Percentiles rank a stretch among this genome's conserved stretches.
Evolutionary conservation across 2,797 vertebrate genomes (phyloP).

Genomic region (Phoebastria nigripes): DNA sequence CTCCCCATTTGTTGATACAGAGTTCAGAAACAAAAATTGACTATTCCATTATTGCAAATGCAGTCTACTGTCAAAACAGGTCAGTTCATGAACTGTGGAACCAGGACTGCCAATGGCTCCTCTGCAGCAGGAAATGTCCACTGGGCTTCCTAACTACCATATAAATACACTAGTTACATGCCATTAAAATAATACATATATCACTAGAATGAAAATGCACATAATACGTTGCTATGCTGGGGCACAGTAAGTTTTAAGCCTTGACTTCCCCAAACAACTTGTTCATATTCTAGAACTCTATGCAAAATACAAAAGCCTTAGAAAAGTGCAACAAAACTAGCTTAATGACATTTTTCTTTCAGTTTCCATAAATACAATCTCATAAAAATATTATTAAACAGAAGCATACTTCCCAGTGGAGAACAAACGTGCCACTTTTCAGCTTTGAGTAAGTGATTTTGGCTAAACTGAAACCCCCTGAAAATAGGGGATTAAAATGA

Average conservation of each 20-base stretch:
- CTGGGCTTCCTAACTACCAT: not conserved
- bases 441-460: not conserved
- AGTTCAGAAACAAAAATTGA: not conserved
- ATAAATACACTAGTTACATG: constrained; percentile 7
- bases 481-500: constrained; percentile 42
- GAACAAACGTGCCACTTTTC: not conserved
- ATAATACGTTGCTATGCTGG: not conserved
- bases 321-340: constrained; percentile 65
- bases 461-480: not conserved
- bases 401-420: constrained; percentile 37
- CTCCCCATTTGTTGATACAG: not conserved
- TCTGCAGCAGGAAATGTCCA: constrained; percentile 45
- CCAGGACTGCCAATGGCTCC: constrained; percentile 29
- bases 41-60: not conserved
- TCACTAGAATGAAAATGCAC: not conserved
- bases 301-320: constrained; percentile 50
- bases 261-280: not conserved
- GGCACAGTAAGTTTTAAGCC: not conserved
- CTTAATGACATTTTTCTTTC: constrained; percentile 40
- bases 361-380: constrained; percentile 58
- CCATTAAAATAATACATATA: not conserved
- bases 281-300: constrained; percentile 29
- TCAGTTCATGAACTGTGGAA: not conserved
- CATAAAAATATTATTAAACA: constrained; percentile 61
- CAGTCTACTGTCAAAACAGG: constrained; percentile 1